Evolutionary conservation across 2,113 vertebrate genomes (phyloP), one percentile per base, ranked within the genome.

Genomic region (Petrocephalus zakoni): DNA sequence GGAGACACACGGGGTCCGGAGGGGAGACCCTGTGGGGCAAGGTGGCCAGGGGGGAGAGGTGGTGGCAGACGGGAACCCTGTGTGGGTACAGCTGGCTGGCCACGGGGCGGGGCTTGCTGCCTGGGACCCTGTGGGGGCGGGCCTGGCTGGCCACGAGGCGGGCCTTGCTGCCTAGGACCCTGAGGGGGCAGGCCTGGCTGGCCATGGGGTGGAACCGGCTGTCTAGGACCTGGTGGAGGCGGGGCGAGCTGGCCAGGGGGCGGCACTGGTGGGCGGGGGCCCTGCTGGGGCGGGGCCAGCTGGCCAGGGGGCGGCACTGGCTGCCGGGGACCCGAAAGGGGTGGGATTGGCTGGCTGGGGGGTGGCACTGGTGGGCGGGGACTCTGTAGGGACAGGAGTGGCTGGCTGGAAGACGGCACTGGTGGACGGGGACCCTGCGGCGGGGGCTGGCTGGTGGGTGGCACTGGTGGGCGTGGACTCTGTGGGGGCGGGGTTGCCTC

Each of bases 1-100:
- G 94, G 92, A 90, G 91, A 81, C 17, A 94, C 92, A 91, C 83
- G 94, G 90, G 90, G 94, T 90, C 47, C 90, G 17, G 84, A 13
- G 11, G 88, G 90, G 89, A 68, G 92, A 91, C 53, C 92, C 42
- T 81, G 81, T 3, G 91, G 64, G 10, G 92, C 4, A 37, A 93
- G 91, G 0, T 92, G 81, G 5, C 2, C 8, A 0, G n/a, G 9
- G 22, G 0, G 22, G 7, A 0, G 22, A 21, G 1, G 22, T 10
- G 58, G 2, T 64, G 58, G 58, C n/a, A n/a, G n/a, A 22, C 0
- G 90, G 22, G 92, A 90, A 15, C 89, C 91, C 90, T 93, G 91
- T 84, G 91, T 2, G 75, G 90, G 75, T 0, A 92, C 87, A 29
- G 87, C 91, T 89, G 87, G 83, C 58, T 3, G 52, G 52, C 13